Evolutionary conservation across 2,797 vertebrate species (phyloP), one percentile per base, ranked within the genome.

Genomic region (Falco concolor): DNA sequence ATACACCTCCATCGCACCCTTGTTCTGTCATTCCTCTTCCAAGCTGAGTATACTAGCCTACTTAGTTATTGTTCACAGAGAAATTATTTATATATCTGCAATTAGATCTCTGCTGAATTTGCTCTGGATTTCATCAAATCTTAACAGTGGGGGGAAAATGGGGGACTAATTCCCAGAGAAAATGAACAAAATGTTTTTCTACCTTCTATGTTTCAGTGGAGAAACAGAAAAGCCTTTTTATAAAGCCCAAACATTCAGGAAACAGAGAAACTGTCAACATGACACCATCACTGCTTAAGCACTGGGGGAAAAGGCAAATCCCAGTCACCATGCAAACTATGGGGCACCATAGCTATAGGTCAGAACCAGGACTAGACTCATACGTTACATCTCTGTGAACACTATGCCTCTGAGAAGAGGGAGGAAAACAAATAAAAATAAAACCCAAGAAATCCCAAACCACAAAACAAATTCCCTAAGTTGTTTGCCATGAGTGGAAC

Each of bases 121-220:
- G 52, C 22, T 64, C 79, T 20, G 27, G 24, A 63, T 83, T 79
- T 73, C 32, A 60, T 4, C 4, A 82, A 64, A 79, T 30, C 32
- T 56, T 49, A 60, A 69, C 36, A 52, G n/a, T 2, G 8, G 16
- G 8, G 18, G 2, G 3, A 11, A 13, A 30, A 21, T 0, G 0
- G 0, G 1, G n/a, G 23, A 34, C 12, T 40, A 57, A 76, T 59
- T 65, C 59, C 42, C 50, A 65, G 9, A 22, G 21, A 61, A 68
- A 76, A 84, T 0, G 2, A 83, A 59, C 25, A 74, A 52, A 36
- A 38, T 6, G 9, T 3, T 73, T 68, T 73, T 34, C 30, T 30
- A 13, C 25, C 27, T 49, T 59, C 19, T 25, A 0, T 11, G 27
- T 27, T 91, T 73, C 72, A 24, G 7, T 9, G 10, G n/a, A 76